Conservation (phyloP, 2,888 invertebrate species). For the Craniophora ligustri region DNA sequence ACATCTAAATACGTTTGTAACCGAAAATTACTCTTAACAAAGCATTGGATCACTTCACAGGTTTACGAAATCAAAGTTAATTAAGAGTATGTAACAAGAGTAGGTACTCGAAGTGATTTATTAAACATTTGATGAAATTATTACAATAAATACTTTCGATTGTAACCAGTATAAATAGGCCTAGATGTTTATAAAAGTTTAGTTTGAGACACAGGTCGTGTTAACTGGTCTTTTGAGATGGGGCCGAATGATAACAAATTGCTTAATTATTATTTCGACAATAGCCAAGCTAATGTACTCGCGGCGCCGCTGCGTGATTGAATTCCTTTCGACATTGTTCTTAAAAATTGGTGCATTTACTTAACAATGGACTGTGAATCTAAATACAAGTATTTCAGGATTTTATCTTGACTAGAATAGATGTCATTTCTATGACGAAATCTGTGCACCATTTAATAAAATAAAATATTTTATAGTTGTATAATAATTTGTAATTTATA, state of each 20-base stretch:
- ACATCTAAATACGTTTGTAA: background rate
- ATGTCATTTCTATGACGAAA: background rate
- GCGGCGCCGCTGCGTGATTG: constrained; percentile 43
- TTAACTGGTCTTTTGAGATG: constrained; percentile 66
- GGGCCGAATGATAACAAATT: constrained; percentile 75
- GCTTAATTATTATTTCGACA: constrained; percentile 81
- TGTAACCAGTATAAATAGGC: constrained; percentile 57
- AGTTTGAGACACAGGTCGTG: constrained; percentile 49
- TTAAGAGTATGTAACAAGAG: constrained; percentile 47
- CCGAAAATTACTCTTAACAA: constrained; percentile 17
- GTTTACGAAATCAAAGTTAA: constrained; percentile 42
- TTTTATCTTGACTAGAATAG: background rate
- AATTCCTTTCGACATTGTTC: constrained; percentile 52
- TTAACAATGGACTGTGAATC: background rate
- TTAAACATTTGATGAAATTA: constrained; percentile 63
- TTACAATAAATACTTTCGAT: constrained; percentile 48
- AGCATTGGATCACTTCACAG: constrained; percentile 11
- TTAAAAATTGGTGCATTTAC: constrained; percentile 19
- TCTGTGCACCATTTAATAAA: too few species aligned
- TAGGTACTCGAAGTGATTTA: constrained; percentile 50
- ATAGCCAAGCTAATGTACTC: constrained; percentile 68
- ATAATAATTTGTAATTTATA: too few species aligned
- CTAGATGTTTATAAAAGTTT: constrained; percentile 28
- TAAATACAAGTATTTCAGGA: background rate
- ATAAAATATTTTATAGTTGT: too few species aligned